Base-by-base conservation (phyloP, 2,888 invertebrate species). In the Sturmia bella region DNA sequence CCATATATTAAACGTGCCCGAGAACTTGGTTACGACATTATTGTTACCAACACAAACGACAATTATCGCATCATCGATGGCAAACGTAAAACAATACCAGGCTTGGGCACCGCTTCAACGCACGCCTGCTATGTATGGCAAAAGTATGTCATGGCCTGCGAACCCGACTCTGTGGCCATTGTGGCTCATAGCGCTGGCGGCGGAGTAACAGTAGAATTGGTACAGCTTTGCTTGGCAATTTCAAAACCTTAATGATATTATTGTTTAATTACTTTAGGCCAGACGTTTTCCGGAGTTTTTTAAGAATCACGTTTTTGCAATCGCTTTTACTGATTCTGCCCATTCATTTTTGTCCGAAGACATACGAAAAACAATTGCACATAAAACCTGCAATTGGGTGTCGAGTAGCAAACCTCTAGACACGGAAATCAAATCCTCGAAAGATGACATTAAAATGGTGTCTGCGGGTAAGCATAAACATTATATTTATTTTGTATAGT, bases 171-270 rank as follows among this genome's bases (percentile, higher is more conserved):
- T 63, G 93, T 96, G 83, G 93, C 93, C 0, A 93, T 96, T 69
- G 93, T 96, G 11, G 96, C 95, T 0, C 96, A 96, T 87, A 96
- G 96, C 87, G 96, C 94, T 86, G 96, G 96, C 1, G 96, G 96
- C 15, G 92, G 93, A 12, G 93, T 95, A 11, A 92, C 93, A 0
- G 91, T 94, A 3, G 90, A 92, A 45, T 89, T 96, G 89, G 94
- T 93, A 87, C 89, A 76, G 86, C 61, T 17, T 48, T 37, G 43
- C 15, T 21, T 50, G 17, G 7, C 45, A 19, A 50, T 3, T 13
- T 32, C 3, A 21, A 7, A 24, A 32, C 7, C 11, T 21, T 59
- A n/a, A 19, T 37, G 13, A 21, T 12, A 11, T 17, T 17, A 32
- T 59, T 63, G 3, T 56, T n/a, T 2, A 45, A 24, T 43, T 50